phyloP scores from a whole-genome alignment of 2,113 vertebrate species.

The Ibidorhyncha struthersii region DNA sequence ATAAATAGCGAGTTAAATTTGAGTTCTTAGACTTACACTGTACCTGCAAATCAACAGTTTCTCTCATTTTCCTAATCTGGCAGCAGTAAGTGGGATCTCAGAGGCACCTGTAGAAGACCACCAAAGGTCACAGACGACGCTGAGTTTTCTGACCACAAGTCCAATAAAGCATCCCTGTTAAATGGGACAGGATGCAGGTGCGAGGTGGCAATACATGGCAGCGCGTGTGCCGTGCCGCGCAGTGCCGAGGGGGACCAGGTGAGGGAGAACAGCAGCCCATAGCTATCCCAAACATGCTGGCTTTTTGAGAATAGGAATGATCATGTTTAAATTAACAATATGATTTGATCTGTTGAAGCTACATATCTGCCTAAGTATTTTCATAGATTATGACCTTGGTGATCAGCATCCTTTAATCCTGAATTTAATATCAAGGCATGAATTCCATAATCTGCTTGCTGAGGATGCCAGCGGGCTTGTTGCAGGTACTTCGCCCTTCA shows the following conservation, averaged over 20 bases:
- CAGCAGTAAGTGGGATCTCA: background rate
- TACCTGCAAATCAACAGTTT: background rate
- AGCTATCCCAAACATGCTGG: background rate
- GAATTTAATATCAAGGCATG: background rate
- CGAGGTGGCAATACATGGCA: background rate
- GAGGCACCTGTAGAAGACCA: background rate
- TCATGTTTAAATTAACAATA: background rate
- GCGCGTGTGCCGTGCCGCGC: fast-evolving
- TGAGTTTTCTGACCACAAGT: background rate
- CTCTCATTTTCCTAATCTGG: background rate
- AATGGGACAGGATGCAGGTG: background rate
- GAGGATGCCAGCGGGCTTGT: background rate
- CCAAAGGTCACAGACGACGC: background rate
- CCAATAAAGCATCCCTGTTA: background rate
- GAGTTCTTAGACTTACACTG: background rate
- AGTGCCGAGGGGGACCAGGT: background rate
- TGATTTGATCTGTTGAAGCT: background rate
- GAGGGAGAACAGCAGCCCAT: fast-evolving
- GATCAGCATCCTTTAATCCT: background rate
- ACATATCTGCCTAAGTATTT: background rate
- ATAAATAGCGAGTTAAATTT: background rate
- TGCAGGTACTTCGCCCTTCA: background rate
- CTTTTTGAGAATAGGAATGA: background rate
- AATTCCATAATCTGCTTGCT: background rate
- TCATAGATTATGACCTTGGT: background rate